phyloP scores from a whole-genome alignment of 1,140 invertebrate genomes.

The Philopotamus ludificatus region DNA sequence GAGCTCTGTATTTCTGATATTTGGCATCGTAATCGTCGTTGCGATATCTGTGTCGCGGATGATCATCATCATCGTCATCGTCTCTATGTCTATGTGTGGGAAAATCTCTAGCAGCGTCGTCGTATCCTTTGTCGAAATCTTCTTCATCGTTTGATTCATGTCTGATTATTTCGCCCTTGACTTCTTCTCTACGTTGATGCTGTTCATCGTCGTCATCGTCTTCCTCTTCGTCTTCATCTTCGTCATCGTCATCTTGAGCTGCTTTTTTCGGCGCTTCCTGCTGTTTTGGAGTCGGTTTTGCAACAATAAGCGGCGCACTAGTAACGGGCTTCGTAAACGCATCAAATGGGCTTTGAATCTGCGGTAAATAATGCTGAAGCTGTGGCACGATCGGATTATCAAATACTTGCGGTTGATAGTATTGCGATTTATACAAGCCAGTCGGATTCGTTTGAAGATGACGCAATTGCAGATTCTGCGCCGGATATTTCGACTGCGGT shows the following conservation, averaged over 20 bases:
- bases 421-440: constrained; percentile 13
- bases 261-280: not conserved
- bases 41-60: constrained; percentile 10
- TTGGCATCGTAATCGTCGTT: constrained; percentile 23
- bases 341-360: constrained; percentile 28
- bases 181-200: constrained; percentile 44
- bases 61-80: constrained; percentile 43
- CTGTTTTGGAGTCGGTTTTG: constrained; percentile 11
- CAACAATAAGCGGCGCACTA: not conserved
- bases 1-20: constrained; percentile 14
- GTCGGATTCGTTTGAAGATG: not conserved
- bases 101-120: constrained; percentile 51
- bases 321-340: constrained; percentile 21
- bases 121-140: constrained; percentile 52
- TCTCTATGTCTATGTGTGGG: constrained; percentile 46
- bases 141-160: constrained; percentile 51
- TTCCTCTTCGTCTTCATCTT: constrained; percentile 31
- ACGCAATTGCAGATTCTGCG: constrained; percentile 3
- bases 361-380: constrained; percentile 31
- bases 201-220: constrained; percentile 47
- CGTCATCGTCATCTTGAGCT: constrained; percentile 43
- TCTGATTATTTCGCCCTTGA: constrained; percentile 45
- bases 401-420: constrained; percentile 34
- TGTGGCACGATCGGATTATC: constrained; percentile 35
- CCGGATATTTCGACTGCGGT: constrained; percentile 16